These are phyloP conservation scores for Jordanella pulchra DNA, from an alignment of 2,797 vertebrate species.

Conservation along the genomic window DNA sequence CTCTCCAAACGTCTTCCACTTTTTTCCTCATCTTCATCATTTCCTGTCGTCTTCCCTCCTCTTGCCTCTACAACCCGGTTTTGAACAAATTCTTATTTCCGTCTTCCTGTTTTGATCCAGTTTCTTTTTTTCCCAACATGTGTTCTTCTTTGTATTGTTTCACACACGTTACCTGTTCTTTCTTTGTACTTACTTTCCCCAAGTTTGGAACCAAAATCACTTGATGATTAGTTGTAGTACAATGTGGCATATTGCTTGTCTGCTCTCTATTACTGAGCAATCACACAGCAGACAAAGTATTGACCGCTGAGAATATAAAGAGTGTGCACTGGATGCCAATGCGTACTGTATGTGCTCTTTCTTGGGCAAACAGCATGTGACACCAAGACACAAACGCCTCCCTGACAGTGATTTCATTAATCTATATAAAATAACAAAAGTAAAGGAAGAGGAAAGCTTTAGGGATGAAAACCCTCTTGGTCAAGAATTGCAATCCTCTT, in stretches of 20 bases:
- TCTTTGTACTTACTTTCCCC: slow-evolving; percentile 27
- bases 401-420: neutral
- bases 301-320: slow-evolving; percentile 20
- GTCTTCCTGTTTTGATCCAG: neutral
- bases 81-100: neutral
- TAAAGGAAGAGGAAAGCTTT: neutral
- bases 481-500: slow-evolving; percentile 1
- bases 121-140: neutral
- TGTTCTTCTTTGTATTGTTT: neutral
- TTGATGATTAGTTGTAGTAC: slow-evolving; percentile 40
- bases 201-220: slow-evolving; percentile 8
- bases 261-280: slow-evolving; percentile 29
- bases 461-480: slow-evolving; percentile 15
- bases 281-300: slow-evolving; percentile 14
- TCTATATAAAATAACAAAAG: neutral
- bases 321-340: slow-evolving; percentile 28
- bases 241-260: slow-evolving; percentile 4
- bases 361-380: slow-evolving; percentile 24
- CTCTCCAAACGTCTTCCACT: slow-evolving; percentile 10
- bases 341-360: slow-evolving; percentile 18
- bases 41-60: slow-evolving; percentile 10
- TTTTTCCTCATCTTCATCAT: slow-evolving; percentile 10
- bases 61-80: neutral
- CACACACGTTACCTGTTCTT: slow-evolving; percentile 1
- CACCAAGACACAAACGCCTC: slow-evolving; percentile 18